Base-by-base conservation (phyloP, 2,113 vertebrate genomes). In the Centropristis striata region DNA sequence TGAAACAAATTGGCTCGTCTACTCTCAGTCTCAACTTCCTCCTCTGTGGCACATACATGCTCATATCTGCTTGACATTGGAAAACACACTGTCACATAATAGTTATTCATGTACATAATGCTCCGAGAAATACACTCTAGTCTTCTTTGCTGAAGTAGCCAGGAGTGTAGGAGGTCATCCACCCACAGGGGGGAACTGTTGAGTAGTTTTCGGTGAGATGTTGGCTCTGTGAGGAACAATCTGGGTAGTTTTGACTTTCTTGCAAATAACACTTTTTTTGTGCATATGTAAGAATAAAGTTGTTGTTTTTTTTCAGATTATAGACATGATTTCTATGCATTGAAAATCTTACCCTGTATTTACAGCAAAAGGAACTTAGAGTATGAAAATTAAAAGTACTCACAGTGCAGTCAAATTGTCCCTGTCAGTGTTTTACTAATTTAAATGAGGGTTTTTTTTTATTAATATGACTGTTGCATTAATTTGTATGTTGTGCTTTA, bases 111-210 rank as follows among this genome's bases (percentile, higher is more conserved):
- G 0, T 73, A 12, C 49, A 41, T 55, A 3, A 16, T 41, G 39
- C 23, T 47, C 32, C 37, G 15, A 44, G 7, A n/a, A 8, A 16
- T 15, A 23, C 4, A 53, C 4, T 47, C 7, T 2, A 49, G 8
- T 58, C n/a, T 44, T 16, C 16, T 58, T 27, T 42, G 8, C 7
- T 44, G 16, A 47, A 28, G 8, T 4, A 28, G 15, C 27, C 12
- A 12, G 20, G 14, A 8, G 32, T 51, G 49, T 39, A 25, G 15
- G 32, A 55, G 47, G 55, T 23, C 55, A 7, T 75, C 6, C 20
- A 1, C 23, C 87, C 87, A 86, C 83, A 12, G 0, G 78, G 32
- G 68, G 80, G 80, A 4, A 72, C 71, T 63, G 39, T 84, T n/a
- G 64, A 70, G 28, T 50, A 37, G 18, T 41, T 57, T 23, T 6